A percentile compares a stretch with the other conserved stretches of the same genome.
phyloP scores from a whole-genome alignment of 2,113 vertebrate genomes.

The Callithrix jacchus region DNA sequence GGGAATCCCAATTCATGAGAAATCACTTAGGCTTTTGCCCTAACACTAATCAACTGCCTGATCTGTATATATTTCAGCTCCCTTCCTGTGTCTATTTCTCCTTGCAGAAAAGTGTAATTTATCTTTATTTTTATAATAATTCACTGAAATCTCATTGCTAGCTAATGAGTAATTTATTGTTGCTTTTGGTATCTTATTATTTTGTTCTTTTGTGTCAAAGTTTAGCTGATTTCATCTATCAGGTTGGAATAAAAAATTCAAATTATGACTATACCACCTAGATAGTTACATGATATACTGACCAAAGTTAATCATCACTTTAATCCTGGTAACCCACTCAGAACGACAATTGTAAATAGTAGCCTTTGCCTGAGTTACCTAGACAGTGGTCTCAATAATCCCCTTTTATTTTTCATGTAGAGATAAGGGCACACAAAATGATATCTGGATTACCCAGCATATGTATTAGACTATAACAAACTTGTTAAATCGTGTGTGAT shows the following conservation, averaged over 20 bases:
- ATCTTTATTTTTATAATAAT: neutral
- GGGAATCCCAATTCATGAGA: neutral
- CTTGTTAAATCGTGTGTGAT: neutral
- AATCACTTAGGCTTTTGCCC: neutral
- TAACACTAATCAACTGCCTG: neutral
- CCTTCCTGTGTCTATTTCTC: neutral
- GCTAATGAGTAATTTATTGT: neutral
- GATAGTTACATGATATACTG: neutral
- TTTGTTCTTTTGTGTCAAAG: neutral
- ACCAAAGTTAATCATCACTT: neutral
- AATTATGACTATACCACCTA: neutral
- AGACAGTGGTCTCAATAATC: neutral
- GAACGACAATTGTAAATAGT: neutral
- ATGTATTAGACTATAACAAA: neutral
- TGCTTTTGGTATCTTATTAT: neutral
- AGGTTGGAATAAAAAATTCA: neutral
- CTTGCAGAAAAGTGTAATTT: neutral
- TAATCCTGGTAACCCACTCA: neutral
- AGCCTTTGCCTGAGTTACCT: neutral
- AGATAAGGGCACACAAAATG: accelerated
- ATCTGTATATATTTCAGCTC: neutral
- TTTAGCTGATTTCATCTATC: neutral
- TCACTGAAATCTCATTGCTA: neutral
- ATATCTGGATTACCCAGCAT: neutral
- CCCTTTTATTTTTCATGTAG: neutral